phyloP scores from a whole-genome alignment of 2,113 vertebrate genomes.

The Euleptes europaea region DNA sequence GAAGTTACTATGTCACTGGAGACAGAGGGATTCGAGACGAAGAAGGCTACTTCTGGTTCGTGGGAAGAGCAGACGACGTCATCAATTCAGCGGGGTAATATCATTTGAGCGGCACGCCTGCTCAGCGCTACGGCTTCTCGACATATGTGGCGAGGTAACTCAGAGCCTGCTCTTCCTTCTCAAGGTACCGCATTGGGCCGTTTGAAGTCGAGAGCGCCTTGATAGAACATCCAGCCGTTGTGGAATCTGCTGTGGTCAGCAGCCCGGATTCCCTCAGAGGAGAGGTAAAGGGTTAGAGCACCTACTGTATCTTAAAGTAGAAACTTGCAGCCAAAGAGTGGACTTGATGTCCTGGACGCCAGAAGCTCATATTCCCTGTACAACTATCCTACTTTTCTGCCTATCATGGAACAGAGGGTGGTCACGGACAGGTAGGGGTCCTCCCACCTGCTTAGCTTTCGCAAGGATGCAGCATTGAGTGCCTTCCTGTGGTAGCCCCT shows the following conservation, averaged over 20 bases:
- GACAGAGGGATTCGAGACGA: conserved; percentile 80
- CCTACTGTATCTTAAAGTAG: not conserved
- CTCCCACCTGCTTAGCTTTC: not conserved
- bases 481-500: not conserved
- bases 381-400: no score
- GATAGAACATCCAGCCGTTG: conserved; percentile 79
- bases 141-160: not conserved
- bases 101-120: not conserved
- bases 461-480: not conserved
- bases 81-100: conserved; percentile 85
- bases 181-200: conserved; percentile 84
- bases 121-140: not conserved
- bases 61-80: conserved; percentile 82
- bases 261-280: conserved; percentile 84
- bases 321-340: not conserved
- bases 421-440: not conserved
- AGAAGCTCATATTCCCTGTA: no score
- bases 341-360: not conserved
- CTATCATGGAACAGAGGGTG: no score
- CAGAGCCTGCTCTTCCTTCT: not conserved
- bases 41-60: conserved; percentile 85
- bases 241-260: conserved; percentile 83
- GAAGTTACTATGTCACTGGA: conserved; percentile 83
- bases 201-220: conserved; percentile 86
- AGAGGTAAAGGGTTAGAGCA: conserved; percentile 72